Evolutionary conservation across 2,888 invertebrate genomes (phyloP), one percentile per base, ranked within the genome.

Genomic region (Monoplex corrugatus): DNA sequence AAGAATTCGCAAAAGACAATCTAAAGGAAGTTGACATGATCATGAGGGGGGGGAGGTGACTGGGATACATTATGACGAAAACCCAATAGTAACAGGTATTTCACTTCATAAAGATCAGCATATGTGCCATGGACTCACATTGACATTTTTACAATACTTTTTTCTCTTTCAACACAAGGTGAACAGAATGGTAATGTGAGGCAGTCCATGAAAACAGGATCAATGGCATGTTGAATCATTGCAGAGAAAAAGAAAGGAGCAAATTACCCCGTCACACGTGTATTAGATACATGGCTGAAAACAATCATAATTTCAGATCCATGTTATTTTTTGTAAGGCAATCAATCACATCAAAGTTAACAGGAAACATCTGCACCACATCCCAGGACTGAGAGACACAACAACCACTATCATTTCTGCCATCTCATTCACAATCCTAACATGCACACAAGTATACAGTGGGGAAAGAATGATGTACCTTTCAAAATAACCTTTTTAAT

Each of bases 301-400:
- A 84, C 40, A 40, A 40, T 84, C 80, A 80, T 19, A 32, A 83
- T 83, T 84, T 23, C 50, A 57, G 57, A 80, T 44, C 68, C n/a
- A 45, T 83, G 45, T 83, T 50, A 19, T 57, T 50, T 57, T 80
- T n/a, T 84, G 57, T 84, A 84, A 84, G 84, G 84, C 84, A 84
- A 84, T 84, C 84, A 84, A 84, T 50, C 84, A 45, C 84, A 84
- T 84, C 84, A 57, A 57, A 84, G 84, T 38, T n/a, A 84, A 84
- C 50, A 32, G 84, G 57, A 45, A n/a, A 50, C 84, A 84, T 84
- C 23, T 84, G 84, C 84, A 84, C 84, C 84, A 57, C 35, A 38
- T 45, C 57, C 84, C 50, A 57, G n/a, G 32, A 84, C n/a, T 38
- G 84, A 57, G 84, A 50, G 23, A 80, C 78, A 80, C 23, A 43